Base-by-base conservation (phyloP, 1,140 invertebrate species). In the Pectinophora gossypiella region DNA sequence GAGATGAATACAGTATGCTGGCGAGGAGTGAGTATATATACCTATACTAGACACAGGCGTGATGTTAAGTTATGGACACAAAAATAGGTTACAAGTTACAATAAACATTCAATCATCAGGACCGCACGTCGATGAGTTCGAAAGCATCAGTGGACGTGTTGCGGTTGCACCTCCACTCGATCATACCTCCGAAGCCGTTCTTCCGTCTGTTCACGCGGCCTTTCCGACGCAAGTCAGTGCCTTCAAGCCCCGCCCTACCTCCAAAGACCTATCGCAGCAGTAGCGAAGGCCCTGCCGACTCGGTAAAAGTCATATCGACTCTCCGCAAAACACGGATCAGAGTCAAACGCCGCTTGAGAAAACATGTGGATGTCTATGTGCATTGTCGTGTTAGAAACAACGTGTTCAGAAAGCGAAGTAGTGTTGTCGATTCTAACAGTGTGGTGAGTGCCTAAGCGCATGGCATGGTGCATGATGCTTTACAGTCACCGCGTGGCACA, bases 141-240 rank as follows among this genome's bases (percentile, higher is more conserved):
- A 87, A 81, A 72, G 71, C 78, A 40, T 85, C 84, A 19, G 55
- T 76, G 60, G 81, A 86, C 51, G 75, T 84, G 48, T 67, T 90
- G 48, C 75, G 87, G 45, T 76, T 84, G 53, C 87, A 86, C 49
- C 80, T 87, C 16, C 86, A 87, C 54, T 85, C 82, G 38, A 84
- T 88, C 60, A 79, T 89, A 66, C 83, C 88, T 12, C 85, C 85
- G 56, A 74, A 60, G 57, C 85, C 82, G 42, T 81, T 91, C 64
- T 89, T 88, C 72, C 79, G 88, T 72, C 79, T 91, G 47, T 85
- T 93, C 40, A 83, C 89, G 50, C 90, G 91, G 64, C 92, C 91
- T 12, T 93, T 93, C 72, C 85, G 90, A 51, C 89, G 91, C 68
- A 92, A 92, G 78, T 92, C 91, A 5, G 91, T 89, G 10, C 91